Conservation (phyloP, 1,140 invertebrate genomes). For the Pygmarrhopalites habei region DNA sequence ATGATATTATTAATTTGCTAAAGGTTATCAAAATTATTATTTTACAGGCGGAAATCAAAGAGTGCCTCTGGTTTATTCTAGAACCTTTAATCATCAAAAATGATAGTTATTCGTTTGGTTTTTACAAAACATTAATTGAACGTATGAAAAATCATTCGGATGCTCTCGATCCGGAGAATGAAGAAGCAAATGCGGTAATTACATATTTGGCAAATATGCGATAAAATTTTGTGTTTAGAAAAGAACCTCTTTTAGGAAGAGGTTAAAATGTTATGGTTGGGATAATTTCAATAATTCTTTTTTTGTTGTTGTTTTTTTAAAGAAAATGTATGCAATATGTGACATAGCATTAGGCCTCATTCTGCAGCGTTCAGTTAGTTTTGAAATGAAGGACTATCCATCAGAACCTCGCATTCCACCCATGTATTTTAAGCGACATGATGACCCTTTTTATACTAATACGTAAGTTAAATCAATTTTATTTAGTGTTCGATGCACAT, state of each 20-base stretch:
- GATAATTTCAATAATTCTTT: not conserved
- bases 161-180: slow-evolving; percentile 70
- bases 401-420: slow-evolving; percentile 73
- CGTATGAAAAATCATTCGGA: slow-evolving; percentile 88
- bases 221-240: too few relatives aligned
- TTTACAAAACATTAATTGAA: slow-evolving; percentile 88
- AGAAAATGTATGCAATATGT: slow-evolving; percentile 95
- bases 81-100: slow-evolving; percentile 88
- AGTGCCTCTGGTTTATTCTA: slow-evolving; percentile 86
- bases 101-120: slow-evolving; percentile 90
- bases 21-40: too few relatives aligned
- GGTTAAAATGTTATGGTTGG: too few relatives aligned
- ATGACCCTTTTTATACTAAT: slow-evolving; percentile 60
- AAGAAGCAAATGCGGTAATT: slow-evolving; percentile 70
- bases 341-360: slow-evolving; percentile 87
- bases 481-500: too few relatives aligned
- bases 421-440: slow-evolving; percentile 71
- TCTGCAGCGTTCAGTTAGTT: slow-evolving; percentile 73
- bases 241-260: too few relatives aligned
- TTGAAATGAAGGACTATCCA: slow-evolving; percentile 81
- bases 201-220: too few relatives aligned
- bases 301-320: slow-evolving; percentile 43
- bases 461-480: slow-evolving; percentile 61
- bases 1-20: not conserved
- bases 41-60: slow-evolving; percentile 53